Conservation (phyloP, 2,888 invertebrate species). For the Cryptocheilus praepositus region DNA sequence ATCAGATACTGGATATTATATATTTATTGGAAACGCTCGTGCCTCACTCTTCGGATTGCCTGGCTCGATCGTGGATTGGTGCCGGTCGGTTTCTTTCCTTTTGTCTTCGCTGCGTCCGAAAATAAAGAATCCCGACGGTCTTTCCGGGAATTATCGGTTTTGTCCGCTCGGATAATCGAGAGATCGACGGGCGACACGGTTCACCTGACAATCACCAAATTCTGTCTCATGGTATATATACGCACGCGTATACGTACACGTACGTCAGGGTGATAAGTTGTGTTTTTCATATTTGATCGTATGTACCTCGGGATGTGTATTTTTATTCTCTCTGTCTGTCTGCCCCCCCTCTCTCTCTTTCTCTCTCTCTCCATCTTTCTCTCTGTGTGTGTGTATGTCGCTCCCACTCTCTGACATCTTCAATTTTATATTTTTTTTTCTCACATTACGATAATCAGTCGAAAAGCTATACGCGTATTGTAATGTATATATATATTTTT, state of each 20-base stretch:
- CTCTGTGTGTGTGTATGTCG: background rate
- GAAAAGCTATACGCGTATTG: constrained; percentile 71
- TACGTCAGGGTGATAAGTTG: no score
- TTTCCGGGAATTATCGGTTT: constrained; percentile 23
- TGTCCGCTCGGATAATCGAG: constrained; percentile 19
- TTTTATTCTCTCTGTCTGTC: constrained; percentile 13
- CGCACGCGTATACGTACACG: background rate
- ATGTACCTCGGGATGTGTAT: constrained; percentile 1
- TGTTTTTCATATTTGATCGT: background rate
- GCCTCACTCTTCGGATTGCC: no score
- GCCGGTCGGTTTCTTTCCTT: constrained; percentile 14
- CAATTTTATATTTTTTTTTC: constrained; percentile 24
- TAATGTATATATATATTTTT: constrained; percentile 52
- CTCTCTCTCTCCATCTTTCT: background rate
- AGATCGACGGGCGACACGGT: constrained; percentile 23
- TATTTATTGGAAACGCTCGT: no score
- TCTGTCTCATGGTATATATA: background rate
- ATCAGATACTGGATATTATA: constrained; percentile 1
- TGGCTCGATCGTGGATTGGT: no score
- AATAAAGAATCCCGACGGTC: background rate
- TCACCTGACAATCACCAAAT: background rate
- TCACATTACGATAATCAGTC: constrained; percentile 71
- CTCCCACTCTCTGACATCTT: constrained; percentile 3
- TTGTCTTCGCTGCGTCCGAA: background rate
- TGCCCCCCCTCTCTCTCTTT: constrained; percentile 6